Percentiles rank a stretch among this genome's conserved stretches.
phyloP scores from a whole-genome alignment of 2,113 vertebrate species.

The Pitta sordida region DNA sequence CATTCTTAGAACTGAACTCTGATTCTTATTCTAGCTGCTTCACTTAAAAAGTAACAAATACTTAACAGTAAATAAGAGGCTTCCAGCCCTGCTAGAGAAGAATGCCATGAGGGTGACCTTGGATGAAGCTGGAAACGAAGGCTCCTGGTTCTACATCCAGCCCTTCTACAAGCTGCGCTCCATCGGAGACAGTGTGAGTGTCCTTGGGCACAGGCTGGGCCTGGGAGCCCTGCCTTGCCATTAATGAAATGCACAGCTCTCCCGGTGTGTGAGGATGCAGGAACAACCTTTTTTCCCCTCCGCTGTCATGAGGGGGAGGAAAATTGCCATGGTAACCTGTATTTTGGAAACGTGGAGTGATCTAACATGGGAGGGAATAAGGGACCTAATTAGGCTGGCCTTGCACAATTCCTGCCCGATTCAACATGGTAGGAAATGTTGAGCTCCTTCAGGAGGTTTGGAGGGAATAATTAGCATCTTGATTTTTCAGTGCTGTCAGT shows the following conservation, averaged over 20 bases:
- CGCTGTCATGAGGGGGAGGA: conserved; percentile 33
- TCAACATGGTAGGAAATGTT: not conserved
- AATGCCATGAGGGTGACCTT: conserved; percentile 97
- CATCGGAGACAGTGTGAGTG: conserved; percentile 95
- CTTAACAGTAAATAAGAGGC: conserved; percentile 96
- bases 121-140: conserved; percentile 96
- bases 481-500: not conserved
- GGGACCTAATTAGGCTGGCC: conserved; percentile 38
- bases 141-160: conserved; percentile 99
- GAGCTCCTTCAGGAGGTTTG: not conserved
- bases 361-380: conserved; percentile 28
- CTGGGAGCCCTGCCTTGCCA: not conserved
- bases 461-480: not conserved
- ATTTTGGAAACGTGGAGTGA: conserved; percentile 60
- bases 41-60: conserved; percentile 99
- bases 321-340: conserved; percentile 70
- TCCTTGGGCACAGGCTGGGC: too few relatives aligned
- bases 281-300: not conserved
- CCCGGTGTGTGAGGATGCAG: not conserved
- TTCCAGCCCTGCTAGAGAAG: conserved; percentile 95
- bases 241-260: not conserved
- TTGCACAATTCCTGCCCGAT: conserved; percentile 16
- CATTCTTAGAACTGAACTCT: conserved; percentile 64
- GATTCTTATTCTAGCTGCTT: conserved; percentile 82
- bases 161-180: conserved; percentile 98